These are phyloP conservation scores for Drosophila saltans DNA, from an alignment of 1,140 invertebrate genomes.

Conservation along the genomic window DNA sequence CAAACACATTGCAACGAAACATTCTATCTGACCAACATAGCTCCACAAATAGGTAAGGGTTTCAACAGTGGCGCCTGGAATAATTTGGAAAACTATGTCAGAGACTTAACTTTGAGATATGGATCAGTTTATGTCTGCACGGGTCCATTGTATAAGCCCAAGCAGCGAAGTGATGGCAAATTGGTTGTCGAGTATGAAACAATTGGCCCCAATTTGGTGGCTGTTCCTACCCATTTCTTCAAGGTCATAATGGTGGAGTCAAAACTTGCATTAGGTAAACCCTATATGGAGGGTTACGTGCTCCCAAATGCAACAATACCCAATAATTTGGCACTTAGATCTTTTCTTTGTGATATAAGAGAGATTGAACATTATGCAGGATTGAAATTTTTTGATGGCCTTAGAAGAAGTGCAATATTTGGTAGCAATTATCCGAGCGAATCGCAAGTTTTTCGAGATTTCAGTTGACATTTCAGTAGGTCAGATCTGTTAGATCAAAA, in stretches of 20 bases:
- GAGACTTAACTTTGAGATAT: slow-evolving; percentile 89
- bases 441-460: slow-evolving; percentile 64
- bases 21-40: slow-evolving; percentile 97
- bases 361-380: slow-evolving; percentile 95
- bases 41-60: slow-evolving; percentile 97
- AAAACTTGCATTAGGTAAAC: slow-evolving; percentile 85
- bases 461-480: slow-evolving; percentile 18
- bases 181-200: slow-evolving; percentile 97
- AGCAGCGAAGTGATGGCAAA: slow-evolving; percentile 91
- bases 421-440: slow-evolving; percentile 66
- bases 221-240: slow-evolving; percentile 99
- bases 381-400: slow-evolving; percentile 93
- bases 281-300: slow-evolving; percentile 96
- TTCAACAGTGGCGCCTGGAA: slow-evolving; percentile 98
- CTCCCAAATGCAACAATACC: slow-evolving; percentile 95
- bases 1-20: slow-evolving; percentile 93
- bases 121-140: slow-evolving; percentile 97
- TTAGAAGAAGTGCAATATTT: slow-evolving; percentile 84
- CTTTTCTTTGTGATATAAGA: slow-evolving; percentile 94
- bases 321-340: slow-evolving; percentile 87
- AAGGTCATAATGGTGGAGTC: slow-evolving; percentile 94
- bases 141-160: slow-evolving; percentile 96
- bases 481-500: background rate
- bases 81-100: slow-evolving; percentile 70
- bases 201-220: slow-evolving; percentile 95